Base-by-base conservation (phyloP, 2,113 vertebrate species). In the Orientallactaga bullata region DNA sequence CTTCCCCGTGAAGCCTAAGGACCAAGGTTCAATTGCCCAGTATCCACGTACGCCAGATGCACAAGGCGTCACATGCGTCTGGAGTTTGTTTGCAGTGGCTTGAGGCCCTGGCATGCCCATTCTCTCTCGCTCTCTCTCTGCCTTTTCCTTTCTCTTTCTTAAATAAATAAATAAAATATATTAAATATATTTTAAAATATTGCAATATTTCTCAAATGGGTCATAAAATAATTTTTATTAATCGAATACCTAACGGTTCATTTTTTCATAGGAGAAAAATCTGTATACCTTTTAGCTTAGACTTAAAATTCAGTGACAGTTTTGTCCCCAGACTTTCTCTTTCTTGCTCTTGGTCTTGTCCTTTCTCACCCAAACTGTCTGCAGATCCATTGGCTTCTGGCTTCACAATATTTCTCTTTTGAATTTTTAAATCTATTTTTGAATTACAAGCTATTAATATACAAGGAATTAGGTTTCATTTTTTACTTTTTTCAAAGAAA, bases 201-300 rank as follows among this genome's bases (percentile, higher is more conserved):
- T 35, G 66, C 66, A 85, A 89, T 26, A 73, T 73, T 90, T 96
- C 16, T 88, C 55, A 82, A 93, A 84, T 90, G 26, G 7, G 37
- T 74, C 85, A 16, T 68, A 80, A 83, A 88, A 80, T 74, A 71
- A 55, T 80, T 83, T 83, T 87, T 24, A n/a, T 80, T 90, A 89
- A 86, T 82, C 20, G 6, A 91, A 11, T 35, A n/a, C 37, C 26
- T 39, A 28, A 32, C 65, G 60, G 17, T 37, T 92, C 68, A 82
- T 88, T 28, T 74, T 94, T 94, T 92, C 37, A 47, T 18, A 23
- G 82, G 20, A 77, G 90, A 39, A 77, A 20, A 68, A 30, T 51
- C 60, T 88, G 83, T 71, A 63, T 2, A 80, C 72, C 88, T 90
- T 32, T 91, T 74, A 90, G 37, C 32, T 76, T 83, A 78, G 39